Percentiles rank a stretch among this genome's conserved stretches.
Evolutionary conservation across 2,113 vertebrate genomes (phyloP).

Genomic region (Thalassarche chlororhynchos): DNA sequence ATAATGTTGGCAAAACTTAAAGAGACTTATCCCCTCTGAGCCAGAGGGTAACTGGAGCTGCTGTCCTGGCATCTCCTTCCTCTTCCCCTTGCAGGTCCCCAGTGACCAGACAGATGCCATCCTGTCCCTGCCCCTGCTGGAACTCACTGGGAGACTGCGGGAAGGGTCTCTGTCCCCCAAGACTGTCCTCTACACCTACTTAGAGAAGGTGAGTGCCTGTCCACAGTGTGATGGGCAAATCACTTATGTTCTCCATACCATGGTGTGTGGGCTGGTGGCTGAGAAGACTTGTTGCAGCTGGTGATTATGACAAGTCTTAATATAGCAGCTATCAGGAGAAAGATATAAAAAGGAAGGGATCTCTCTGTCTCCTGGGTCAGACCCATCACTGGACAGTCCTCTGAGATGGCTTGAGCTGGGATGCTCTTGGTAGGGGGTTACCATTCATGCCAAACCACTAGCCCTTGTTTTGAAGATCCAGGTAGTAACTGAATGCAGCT

Average conservation of each 20-base stretch:
- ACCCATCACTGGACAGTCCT: not conserved
- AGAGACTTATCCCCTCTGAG: not conserved
- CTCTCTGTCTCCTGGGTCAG: not conserved
- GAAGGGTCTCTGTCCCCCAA: slow-evolving; percentile 74
- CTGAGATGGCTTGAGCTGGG: not conserved
- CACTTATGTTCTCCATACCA: not conserved
- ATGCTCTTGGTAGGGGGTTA: not conserved
- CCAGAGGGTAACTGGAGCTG: not conserved
- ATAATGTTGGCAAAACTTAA: not conserved
- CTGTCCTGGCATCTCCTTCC: not conserved
- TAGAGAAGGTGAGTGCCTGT: slow-evolving; percentile 77
- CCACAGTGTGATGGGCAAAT: not conserved
- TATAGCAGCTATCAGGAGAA: not conserved
- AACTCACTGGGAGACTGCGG: slow-evolving; percentile 67
- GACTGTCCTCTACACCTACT: slow-evolving; percentile 80
- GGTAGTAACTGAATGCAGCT: not conserved
- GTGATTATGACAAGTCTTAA: not conserved
- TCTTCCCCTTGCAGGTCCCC: slow-evolving; percentile 61
- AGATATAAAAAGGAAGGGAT: not conserved
- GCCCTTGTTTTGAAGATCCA: not conserved
- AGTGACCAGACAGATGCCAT: slow-evolving; percentile 46
- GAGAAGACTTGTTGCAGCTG: not conserved
- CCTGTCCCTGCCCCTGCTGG: slow-evolving; percentile 72
- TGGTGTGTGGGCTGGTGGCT: not conserved
- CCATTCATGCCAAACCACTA: not conserved